These are phyloP conservation scores for Gastrophryne carolinensis DNA, from an alignment of 2,797 vertebrate species.

Conservation along the genomic window DNA sequence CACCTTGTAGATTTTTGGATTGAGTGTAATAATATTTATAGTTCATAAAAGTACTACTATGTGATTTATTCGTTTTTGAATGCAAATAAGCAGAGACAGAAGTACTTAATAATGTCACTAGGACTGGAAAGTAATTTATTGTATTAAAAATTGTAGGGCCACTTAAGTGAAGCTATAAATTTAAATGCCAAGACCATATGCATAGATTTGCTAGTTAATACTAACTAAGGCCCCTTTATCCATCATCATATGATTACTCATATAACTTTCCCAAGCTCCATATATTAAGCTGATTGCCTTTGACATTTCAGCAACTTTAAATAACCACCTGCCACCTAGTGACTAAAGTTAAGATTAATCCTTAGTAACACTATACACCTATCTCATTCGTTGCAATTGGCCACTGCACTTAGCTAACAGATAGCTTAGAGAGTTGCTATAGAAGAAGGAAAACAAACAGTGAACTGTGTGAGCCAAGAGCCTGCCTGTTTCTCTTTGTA, in stretches of 20 bases:
- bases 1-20: not conserved
- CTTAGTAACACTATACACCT: conserved; percentile 38
- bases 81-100: not conserved
- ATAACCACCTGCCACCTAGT: conserved; percentile 49
- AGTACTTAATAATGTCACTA: conserved; percentile 26
- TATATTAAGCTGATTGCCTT: conserved; percentile 42
- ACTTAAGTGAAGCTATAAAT: conserved; percentile 36
- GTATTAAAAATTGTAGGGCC: conserved; percentile 27
- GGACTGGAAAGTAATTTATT: conserved; percentile 18
- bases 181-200: conserved; percentile 21
- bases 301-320: conserved; percentile 50
- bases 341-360: conserved; percentile 45
- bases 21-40: conserved; percentile 1
- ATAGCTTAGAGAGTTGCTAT: conserved; percentile 44
- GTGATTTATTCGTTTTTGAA: conserved; percentile 30
- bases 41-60: not conserved
- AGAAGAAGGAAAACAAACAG: conserved; percentile 42
- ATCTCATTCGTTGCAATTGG: conserved; percentile 14
- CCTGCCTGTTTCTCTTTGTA: conserved; percentile 13
- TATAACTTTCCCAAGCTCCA: conserved; percentile 36
- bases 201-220: conserved; percentile 37
- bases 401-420: conserved; percentile 30
- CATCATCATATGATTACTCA: conserved; percentile 44
- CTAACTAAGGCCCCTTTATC: conserved; percentile 41
- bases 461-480: not conserved